Percentiles rank a stretch among this genome's conserved stretches.
Conservation (phyloP, 2,113 vertebrate genomes). For the Apodemus sylvaticus region DNA sequence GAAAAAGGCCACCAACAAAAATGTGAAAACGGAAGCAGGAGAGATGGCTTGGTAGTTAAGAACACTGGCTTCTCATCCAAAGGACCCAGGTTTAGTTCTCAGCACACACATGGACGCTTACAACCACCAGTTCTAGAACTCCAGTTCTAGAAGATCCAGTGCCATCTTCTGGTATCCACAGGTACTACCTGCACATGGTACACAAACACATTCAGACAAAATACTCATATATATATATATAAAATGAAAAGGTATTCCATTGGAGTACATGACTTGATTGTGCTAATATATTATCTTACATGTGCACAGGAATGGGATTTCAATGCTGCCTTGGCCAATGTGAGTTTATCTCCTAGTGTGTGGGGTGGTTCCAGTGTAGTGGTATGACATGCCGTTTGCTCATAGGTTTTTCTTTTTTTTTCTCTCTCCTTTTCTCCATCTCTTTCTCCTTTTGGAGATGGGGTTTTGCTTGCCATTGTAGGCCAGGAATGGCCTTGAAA, state of each 20-base stretch:
- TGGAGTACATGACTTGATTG: conserved; percentile 15
- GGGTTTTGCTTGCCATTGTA: background rate
- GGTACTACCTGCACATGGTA: background rate
- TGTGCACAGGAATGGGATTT: background rate
- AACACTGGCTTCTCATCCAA: background rate
- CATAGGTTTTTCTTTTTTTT: background rate
- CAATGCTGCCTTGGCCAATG: background rate
- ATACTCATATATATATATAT: background rate
- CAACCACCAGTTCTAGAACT: background rate
- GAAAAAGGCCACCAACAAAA: background rate
- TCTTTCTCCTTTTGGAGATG: background rate
- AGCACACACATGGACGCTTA: background rate
- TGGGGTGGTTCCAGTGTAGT: background rate
- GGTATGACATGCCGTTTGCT: background rate
- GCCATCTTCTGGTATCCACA: background rate
- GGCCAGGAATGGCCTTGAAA: background rate
- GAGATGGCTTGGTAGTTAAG: background rate
- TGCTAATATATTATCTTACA: background rate
- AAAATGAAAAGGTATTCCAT: background rate
- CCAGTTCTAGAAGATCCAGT: background rate
- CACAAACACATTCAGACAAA: background rate
- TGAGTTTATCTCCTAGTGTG: background rate
- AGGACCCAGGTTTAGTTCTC: background rate
- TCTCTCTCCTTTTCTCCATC: rapidly evolving
- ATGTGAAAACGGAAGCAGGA: background rate